Evolutionary conservation across 2,888 invertebrate species (phyloP).

Genomic region (Eledona agricola): DNA sequence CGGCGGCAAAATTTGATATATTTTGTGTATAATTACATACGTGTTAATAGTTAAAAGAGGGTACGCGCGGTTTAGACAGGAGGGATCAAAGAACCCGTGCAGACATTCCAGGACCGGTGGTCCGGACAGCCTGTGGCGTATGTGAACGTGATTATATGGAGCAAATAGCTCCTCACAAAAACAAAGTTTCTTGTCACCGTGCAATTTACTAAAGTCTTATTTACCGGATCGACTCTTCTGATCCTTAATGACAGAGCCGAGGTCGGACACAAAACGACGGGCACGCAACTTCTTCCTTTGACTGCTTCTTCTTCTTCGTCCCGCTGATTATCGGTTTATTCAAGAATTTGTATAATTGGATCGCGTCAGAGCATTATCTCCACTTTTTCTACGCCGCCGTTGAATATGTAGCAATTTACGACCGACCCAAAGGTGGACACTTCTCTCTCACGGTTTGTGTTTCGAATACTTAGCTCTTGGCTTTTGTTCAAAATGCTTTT

Average conservation of each 20-base stretch:
- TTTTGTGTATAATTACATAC: slow-evolving; percentile 57
- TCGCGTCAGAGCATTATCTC: slow-evolving; percentile 33
- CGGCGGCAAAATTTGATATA: slow-evolving; percentile 39
- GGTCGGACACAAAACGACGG: slow-evolving; percentile 29
- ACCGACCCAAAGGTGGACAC: slow-evolving; percentile 29
- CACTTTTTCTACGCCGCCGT: slow-evolving; percentile 24
- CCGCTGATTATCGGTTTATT: slow-evolving; percentile 37
- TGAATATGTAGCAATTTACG: slow-evolving; percentile 32
- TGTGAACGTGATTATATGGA: slow-evolving; percentile 56
- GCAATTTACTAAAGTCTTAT: slow-evolving; percentile 44
- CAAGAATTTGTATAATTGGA: slow-evolving; percentile 40
- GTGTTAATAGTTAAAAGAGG: slow-evolving; percentile 57
- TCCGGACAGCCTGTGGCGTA: slow-evolving; percentile 53
- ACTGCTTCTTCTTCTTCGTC: slow-evolving; percentile 18
- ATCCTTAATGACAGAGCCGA: slow-evolving; percentile 36
- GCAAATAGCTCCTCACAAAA: slow-evolving; percentile 47
- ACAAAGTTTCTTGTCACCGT: slow-evolving; percentile 45
- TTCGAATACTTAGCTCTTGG: slow-evolving; percentile 4
- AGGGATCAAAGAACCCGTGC: slow-evolving; percentile 56
- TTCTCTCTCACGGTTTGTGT: slow-evolving; percentile 26
- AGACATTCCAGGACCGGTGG: slow-evolving; percentile 54
- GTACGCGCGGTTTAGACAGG: slow-evolving; percentile 49
- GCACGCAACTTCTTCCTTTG: slow-evolving; percentile 28
- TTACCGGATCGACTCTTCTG: slow-evolving; percentile 33
- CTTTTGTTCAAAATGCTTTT: not conserved